These are phyloP conservation scores for Trigoniulus corallinus DNA, from an alignment of 1,140 invertebrate genomes.

Conservation along the genomic window DNA sequence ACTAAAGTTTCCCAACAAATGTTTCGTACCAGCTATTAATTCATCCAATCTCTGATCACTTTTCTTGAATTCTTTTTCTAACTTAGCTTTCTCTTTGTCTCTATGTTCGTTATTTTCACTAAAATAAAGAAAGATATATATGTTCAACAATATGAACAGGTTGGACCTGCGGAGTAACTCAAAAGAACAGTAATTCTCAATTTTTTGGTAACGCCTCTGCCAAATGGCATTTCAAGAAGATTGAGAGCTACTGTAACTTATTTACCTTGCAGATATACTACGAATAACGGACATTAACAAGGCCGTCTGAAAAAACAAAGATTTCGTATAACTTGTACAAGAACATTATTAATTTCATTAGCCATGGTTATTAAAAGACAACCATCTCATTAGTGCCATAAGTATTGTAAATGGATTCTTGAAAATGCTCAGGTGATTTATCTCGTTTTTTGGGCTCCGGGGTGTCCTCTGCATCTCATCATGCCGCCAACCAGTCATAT, in stretches of 20 bases:
- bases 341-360: no score
- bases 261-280: conserved; percentile 48
- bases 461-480: no score
- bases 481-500: no score
- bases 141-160: conserved; percentile 4
- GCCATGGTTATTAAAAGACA: no score
- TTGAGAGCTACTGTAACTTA: neutral
- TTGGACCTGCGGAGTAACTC: neutral
- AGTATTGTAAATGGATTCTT: no score
- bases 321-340: conserved; percentile 28
- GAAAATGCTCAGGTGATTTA: no score
- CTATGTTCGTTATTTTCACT: conserved; percentile 83
- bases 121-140: neutral
- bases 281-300: conserved; percentile 83
- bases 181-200: no score
- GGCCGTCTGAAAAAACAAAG: conserved; percentile 48
- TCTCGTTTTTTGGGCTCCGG: no score
- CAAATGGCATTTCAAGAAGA: neutral
- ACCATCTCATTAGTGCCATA: no score
- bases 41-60: conserved; percentile 77
- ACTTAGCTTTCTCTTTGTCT: conserved; percentile 78
- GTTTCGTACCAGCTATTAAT: conserved; percentile 45
- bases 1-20: neutral
- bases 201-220: neutral
- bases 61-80: conserved; percentile 82